These are phyloP conservation scores for Zaprionus obscuricornis DNA, from an alignment of 2,888 invertebrate genomes.

Conservation along the genomic window DNA sequence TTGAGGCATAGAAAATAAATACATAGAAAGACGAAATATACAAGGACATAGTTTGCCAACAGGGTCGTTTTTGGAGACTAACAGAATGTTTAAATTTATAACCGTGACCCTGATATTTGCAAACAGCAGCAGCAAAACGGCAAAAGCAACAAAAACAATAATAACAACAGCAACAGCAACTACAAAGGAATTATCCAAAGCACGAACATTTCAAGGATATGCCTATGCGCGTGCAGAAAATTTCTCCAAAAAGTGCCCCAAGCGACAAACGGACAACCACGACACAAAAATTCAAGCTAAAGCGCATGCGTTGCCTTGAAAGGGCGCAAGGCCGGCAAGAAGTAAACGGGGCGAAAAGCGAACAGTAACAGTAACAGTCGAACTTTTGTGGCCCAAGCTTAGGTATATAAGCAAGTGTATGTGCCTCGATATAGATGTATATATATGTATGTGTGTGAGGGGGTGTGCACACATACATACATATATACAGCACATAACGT, in stretches of 20 bases:
- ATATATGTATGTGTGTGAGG: background rate
- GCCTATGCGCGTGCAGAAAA: slow-evolving; percentile 73
- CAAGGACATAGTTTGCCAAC: slow-evolving; percentile 47
- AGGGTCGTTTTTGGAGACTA: slow-evolving; percentile 76
- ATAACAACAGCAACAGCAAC: slow-evolving; percentile 5
- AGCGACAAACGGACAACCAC: slow-evolving; percentile 24
- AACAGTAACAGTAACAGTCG: no score
- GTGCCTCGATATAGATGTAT: slow-evolving; percentile 9
- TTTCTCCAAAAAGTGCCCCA: slow-evolving; percentile 66
- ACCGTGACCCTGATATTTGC: slow-evolving; percentile 82
- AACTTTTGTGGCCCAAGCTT: slow-evolving; percentile 36
- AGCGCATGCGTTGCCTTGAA: slow-evolving; percentile 44
- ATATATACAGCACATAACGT: slow-evolving; percentile 33
- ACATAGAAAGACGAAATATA: slow-evolving; percentile 2
- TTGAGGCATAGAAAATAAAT: no score
- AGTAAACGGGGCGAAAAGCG: slow-evolving; percentile 8
- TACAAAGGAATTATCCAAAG: slow-evolving; percentile 27
- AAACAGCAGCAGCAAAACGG: slow-evolving; percentile 41
- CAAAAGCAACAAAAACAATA: slow-evolving; percentile 29
- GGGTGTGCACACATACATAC: background rate
- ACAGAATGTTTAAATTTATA: slow-evolving; percentile 80
- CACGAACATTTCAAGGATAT: slow-evolving; percentile 73
- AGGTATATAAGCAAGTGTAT: slow-evolving; percentile 4
- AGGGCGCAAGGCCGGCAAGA: slow-evolving; percentile 11
- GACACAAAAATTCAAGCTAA: slow-evolving; percentile 8